Percentiles rank a stretch among this genome's conserved stretches.
Conservation (phyloP, 2,797 vertebrate species). For the Pantherophis alleghaniensis region DNA sequence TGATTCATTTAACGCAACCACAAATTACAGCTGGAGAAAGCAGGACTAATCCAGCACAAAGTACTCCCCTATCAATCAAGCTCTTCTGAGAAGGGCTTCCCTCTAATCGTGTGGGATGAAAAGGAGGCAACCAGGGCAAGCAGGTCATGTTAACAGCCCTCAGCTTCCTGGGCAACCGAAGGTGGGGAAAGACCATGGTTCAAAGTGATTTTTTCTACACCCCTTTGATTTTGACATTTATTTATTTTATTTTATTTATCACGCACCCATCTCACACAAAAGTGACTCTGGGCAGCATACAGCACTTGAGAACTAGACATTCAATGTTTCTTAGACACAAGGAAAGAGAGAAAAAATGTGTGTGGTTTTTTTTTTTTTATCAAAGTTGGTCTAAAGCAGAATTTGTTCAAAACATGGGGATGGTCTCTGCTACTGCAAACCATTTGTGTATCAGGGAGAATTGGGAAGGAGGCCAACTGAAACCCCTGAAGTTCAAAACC, state of each 20-base stretch:
- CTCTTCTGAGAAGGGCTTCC: background rate
- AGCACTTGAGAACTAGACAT: background rate
- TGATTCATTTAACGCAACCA: slow-evolving; percentile 48
- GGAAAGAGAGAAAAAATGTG: background rate
- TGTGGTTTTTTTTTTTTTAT: background rate
- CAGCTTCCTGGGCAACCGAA: background rate
- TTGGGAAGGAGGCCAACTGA: background rate
- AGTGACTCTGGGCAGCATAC: background rate
- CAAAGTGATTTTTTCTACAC: background rate
- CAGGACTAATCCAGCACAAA: slow-evolving; percentile 50
- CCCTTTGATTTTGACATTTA: background rate
- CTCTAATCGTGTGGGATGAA: background rate
- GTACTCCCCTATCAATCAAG: background rate
- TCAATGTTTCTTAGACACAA: background rate
- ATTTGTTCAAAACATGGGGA: background rate
- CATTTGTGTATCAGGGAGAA: background rate
- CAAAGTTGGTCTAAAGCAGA: background rate
- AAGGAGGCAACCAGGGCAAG: background rate
- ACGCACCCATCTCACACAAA: too few relatives aligned
- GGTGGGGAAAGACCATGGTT: background rate
- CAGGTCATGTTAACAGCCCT: background rate
- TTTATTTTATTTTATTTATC: too few relatives aligned
- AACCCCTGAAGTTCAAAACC: background rate
- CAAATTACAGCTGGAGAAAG: slow-evolving; percentile 46
- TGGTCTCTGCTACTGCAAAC: background rate